phyloP scores from a whole-genome alignment of 1,140 invertebrate species.

The Triops longicaudatus region DNA sequence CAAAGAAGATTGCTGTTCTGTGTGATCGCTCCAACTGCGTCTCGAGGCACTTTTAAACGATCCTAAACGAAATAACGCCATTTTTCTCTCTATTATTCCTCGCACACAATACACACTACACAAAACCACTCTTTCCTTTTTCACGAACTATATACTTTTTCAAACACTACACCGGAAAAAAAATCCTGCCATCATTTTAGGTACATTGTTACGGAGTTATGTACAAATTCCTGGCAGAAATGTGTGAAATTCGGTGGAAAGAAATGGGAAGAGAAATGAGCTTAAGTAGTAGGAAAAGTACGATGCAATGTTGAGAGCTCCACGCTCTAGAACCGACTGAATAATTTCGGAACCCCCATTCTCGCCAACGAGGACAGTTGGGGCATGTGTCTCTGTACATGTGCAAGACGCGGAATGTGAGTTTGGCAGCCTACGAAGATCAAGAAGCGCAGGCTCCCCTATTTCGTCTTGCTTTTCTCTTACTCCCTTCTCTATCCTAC shows the following conservation, averaged over 20 bases:
- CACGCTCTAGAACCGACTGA: background rate
- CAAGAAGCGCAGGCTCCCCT: background rate
- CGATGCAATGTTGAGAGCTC: background rate
- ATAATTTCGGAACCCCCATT: background rate
- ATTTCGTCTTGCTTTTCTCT: background rate
- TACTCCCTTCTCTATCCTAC: too few relatives aligned
- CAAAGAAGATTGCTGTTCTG: background rate
- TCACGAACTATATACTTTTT: background rate
- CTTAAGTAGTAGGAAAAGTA: too few relatives aligned
- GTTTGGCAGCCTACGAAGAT: background rate
- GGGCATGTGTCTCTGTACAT: background rate
- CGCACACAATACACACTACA: background rate
- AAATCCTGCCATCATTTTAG: too few relatives aligned
- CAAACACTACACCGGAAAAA: too few relatives aligned
- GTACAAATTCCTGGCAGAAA: too few relatives aligned
- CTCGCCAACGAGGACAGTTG: background rate
- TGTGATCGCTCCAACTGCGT: background rate
- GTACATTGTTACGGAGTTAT: too few relatives aligned
- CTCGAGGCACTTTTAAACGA: conserved; percentile 2
- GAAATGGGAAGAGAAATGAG: too few relatives aligned
- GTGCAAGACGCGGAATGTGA: background rate
- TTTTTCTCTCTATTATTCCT: background rate
- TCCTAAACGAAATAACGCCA: background rate
- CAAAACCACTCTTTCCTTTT: background rate
- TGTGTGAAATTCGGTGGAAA: background rate